Percentiles rank a stretch among this genome's conserved stretches.
phyloP scores from a whole-genome alignment of 1,140 invertebrate species.

The Trigoniulus corallinus region DNA sequence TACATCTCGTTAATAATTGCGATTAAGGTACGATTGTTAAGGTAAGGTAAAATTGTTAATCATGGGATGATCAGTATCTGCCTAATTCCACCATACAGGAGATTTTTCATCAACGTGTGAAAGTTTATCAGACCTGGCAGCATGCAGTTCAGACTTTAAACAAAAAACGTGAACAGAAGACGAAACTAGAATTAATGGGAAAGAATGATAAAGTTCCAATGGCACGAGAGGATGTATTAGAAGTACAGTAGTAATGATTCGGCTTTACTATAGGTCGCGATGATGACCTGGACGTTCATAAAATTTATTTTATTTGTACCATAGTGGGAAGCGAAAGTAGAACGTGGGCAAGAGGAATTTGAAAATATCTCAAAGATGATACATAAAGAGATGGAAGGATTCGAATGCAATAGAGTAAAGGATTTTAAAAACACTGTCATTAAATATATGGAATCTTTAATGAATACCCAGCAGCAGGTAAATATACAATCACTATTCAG shows the following conservation, averaged over 20 bases:
- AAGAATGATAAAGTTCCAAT: slow-evolving; percentile 77
- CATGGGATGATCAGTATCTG: background rate
- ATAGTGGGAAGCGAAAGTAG: slow-evolving; percentile 88
- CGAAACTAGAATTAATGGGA: slow-evolving; percentile 72
- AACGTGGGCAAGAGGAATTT: slow-evolving; percentile 90
- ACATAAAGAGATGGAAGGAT: slow-evolving; percentile 84
- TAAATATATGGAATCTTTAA: slow-evolving; percentile 81
- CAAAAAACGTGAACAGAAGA: slow-evolving; percentile 87
- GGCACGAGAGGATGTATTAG: slow-evolving; percentile 74
- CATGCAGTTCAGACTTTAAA: slow-evolving; percentile 85
- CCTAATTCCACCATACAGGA: slow-evolving; percentile 35
- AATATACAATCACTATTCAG: too few species aligned
- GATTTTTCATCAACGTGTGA: slow-evolving; percentile 94
- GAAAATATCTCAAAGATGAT: slow-evolving; percentile 91
- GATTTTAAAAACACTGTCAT: slow-evolving; percentile 83
- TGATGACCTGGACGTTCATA: too few species aligned
- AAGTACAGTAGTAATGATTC: slow-evolving; percentile 37
- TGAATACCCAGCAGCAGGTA: slow-evolving; percentile 89
- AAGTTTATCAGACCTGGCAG: slow-evolving; percentile 96
- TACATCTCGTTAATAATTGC: slow-evolving; percentile 83
- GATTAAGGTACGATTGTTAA: slow-evolving; percentile 48
- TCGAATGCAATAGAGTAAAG: slow-evolving; percentile 68
- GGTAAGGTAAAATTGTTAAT: background rate
- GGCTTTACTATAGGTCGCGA: background rate
- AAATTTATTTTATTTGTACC: slow-evolving; percentile 10